A percentile compares a stretch with the other conserved stretches of the same genome.
These are phyloP conservation scores for Pelosia muscerda DNA, from an alignment of 2,888 invertebrate genomes.

Conservation along the genomic window DNA sequence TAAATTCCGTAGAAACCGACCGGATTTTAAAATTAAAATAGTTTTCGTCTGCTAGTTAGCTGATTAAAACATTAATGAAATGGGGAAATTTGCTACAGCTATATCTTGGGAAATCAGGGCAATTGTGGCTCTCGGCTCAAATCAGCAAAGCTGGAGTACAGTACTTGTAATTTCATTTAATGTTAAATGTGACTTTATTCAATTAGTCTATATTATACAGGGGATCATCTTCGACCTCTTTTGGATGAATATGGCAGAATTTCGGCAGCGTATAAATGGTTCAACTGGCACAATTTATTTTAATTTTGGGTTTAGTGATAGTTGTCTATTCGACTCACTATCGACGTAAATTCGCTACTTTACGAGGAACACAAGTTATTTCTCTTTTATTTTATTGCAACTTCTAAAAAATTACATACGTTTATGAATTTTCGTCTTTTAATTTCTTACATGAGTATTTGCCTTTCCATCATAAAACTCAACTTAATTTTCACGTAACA, in stretches of 20 bases:
- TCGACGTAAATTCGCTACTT: neutral
- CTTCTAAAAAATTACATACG: neutral
- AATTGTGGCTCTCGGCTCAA: conserved; percentile 48
- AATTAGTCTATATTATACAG: too few relatives aligned
- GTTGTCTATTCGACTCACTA: neutral
- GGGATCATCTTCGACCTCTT: neutral
- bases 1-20: conserved; percentile 22
- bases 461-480: neutral
- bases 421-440: neutral
- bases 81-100: conserved; percentile 52
- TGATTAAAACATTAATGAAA: conserved; percentile 81
- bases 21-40: conserved; percentile 46
- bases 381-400: neutral
- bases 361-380: neutral
- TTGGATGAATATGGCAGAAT: neutral
- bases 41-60: conserved; percentile 66
- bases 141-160: conserved; percentile 32
- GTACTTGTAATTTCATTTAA: conserved; percentile 42
- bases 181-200: conserved; percentile 26
- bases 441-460: neutral
- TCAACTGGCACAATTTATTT: neutral
- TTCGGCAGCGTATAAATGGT: neutral
- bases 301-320: neutral
- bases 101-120: conserved; percentile 78
- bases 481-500: neutral